Percentiles rank a stretch among this genome's conserved stretches.
Conservation (phyloP, 2,113 vertebrate species). For the Girardinichthys multiradiatus region DNA sequence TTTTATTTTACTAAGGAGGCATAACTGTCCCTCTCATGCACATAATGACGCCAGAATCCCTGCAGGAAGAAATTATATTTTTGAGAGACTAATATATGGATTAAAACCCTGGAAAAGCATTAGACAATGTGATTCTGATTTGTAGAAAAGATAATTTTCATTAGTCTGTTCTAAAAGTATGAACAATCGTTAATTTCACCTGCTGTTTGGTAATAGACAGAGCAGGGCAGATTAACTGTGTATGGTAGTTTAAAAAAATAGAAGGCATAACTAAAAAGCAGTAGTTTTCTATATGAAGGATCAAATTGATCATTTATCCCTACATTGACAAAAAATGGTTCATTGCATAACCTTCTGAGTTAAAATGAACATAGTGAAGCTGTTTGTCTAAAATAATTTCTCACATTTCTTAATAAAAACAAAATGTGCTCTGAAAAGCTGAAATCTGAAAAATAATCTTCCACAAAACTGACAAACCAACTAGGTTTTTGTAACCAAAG, state of each 20-base stretch:
- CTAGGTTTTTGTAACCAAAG: background rate
- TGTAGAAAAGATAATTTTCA: background rate
- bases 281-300: too few relatives aligned
- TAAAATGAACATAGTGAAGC: background rate
- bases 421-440: background rate
- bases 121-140: background rate
- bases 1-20: background rate
- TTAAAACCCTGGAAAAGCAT: slow-evolving; percentile 16
- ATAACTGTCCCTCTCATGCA: background rate
- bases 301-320: background rate
- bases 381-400: background rate
- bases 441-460: background rate
- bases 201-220: background rate
- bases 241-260: too few relatives aligned
- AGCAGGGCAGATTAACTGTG: background rate
- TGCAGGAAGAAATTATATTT: slow-evolving; percentile 1
- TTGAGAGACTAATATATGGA: background rate
- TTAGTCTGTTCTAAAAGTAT: slow-evolving; percentile 18
- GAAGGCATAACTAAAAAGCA: too few relatives aligned
- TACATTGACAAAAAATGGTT: background rate
- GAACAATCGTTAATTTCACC: background rate
- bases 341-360: background rate
- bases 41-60: background rate
- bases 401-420: background rate
- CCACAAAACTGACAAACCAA: background rate